Percentiles rank a stretch among this genome's conserved stretches.
phyloP scores from a whole-genome alignment of 2,113 vertebrate species.

The Scopus umbretta region DNA sequence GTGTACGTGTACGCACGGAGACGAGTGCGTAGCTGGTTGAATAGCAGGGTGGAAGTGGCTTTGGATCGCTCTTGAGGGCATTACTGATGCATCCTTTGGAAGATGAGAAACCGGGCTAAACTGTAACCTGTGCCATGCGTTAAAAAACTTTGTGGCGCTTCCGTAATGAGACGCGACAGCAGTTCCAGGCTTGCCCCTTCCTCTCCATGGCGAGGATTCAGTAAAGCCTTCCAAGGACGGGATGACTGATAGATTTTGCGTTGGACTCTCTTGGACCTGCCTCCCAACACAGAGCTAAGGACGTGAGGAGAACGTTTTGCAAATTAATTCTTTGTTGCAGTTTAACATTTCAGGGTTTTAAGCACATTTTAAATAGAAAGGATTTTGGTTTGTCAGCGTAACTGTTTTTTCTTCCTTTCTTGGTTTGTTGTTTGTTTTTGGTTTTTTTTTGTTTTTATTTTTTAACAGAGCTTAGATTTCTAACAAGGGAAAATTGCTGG shows the following conservation, averaged over 20 bases:
- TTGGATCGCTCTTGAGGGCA: not conserved
- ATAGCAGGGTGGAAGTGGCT: conserved; percentile 22
- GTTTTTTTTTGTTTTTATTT: not conserved
- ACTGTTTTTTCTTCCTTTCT: not conserved
- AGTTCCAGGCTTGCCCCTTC: not conserved
- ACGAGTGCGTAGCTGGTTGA: not conserved
- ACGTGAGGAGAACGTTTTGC: not conserved
- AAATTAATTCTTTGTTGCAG: not conserved
- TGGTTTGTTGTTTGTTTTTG: not conserved
- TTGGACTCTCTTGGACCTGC: conserved; percentile 3
- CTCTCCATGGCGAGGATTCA: not conserved
- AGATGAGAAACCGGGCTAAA: not conserved
- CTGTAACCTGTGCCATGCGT: not conserved
- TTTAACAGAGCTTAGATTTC: conserved; percentile 61
- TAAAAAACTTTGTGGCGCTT: not conserved
- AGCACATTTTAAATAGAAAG: conserved; percentile 56
- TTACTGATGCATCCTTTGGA: not conserved
- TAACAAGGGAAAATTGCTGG: conserved; percentile 63
- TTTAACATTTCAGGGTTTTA: conserved; percentile 52
- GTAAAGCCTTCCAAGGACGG: not conserved
- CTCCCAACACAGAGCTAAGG: conserved; percentile 17
- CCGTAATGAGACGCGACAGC: not conserved
- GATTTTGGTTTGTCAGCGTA: conserved; percentile 45
- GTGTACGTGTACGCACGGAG: not conserved
- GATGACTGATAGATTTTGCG: not conserved